Percentiles rank a stretch among this genome's conserved stretches.
Evolutionary conservation across 2,113 vertebrate genomes (phyloP).

Genomic region (Sinosuthora webbiana): DNA sequence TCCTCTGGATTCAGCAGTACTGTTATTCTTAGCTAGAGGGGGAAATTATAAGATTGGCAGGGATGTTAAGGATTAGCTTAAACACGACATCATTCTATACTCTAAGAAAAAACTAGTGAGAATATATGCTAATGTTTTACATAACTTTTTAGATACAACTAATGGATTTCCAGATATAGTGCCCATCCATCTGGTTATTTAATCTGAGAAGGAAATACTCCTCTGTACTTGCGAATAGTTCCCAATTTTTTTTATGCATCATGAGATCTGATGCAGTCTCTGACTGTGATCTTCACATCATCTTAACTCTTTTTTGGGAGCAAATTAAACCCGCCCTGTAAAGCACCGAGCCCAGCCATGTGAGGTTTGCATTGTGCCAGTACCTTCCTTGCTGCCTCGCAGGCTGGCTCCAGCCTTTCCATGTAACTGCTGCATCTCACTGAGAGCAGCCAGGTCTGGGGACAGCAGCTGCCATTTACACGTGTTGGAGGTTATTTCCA

Average conservation of each 20-base stretch:
- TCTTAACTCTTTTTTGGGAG: neutral
- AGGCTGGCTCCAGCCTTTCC: neutral
- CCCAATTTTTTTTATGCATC: neutral
- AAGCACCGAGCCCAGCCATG: neutral
- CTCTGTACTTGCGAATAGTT: neutral
- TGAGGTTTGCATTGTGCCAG: accelerated
- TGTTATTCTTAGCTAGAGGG: neutral
- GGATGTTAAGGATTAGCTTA: neutral
- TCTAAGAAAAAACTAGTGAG: neutral
- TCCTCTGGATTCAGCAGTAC: neutral
- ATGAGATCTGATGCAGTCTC: neutral
- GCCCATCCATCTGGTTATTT: neutral
- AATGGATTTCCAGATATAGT: neutral
- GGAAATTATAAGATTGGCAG: neutral
- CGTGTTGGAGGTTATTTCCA: neutral
- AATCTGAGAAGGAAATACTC: neutral
- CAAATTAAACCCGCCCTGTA: accelerated
- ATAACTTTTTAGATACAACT: neutral
- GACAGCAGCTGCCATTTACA: neutral
- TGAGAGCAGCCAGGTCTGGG: neutral
- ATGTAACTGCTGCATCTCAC: accelerated
- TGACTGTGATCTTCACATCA: neutral
- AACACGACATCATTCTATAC: neutral
- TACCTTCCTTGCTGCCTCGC: neutral
- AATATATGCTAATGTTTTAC: neutral